Evolutionary conservation across 2,888 invertebrate species (phyloP).

Genomic region (Neoitamus cyanurus): DNA sequence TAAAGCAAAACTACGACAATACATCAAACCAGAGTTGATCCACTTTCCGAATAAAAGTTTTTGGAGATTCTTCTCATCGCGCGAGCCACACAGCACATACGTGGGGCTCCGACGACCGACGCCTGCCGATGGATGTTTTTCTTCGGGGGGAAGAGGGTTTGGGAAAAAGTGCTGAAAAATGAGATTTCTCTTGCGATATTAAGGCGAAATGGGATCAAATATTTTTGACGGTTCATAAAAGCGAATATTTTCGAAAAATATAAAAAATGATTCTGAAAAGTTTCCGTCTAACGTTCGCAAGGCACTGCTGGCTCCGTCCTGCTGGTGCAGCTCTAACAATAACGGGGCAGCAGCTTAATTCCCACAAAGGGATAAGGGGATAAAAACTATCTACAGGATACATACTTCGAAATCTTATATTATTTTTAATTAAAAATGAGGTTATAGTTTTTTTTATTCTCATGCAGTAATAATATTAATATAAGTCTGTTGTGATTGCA

Average conservation of each 20-base stretch:
- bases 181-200: constrained; percentile 36
- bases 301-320: background rate
- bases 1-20: constrained; percentile 53
- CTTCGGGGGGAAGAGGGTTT: background rate
- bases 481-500: too few relatives aligned
- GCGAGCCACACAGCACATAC: background rate
- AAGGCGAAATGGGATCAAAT: constrained; percentile 37
- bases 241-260: background rate
- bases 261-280: background rate
- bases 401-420: too few relatives aligned
- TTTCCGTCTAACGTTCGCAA: background rate
- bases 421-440: too few relatives aligned
- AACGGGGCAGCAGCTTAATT: too few relatives aligned
- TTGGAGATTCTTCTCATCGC: constrained; percentile 23
- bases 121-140: background rate
- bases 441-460: too few relatives aligned
- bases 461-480: too few relatives aligned
- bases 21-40: constrained; percentile 53
- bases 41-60: constrained; percentile 49
- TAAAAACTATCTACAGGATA: too few relatives aligned
- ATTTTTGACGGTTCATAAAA: constrained; percentile 20
- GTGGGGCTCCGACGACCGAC: background rate
- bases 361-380: too few relatives aligned
- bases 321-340: too few relatives aligned
- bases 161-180: constrained; percentile 46